Conservation (phyloP, 2,113 vertebrate genomes). For the Morone chrysops region DNA sequence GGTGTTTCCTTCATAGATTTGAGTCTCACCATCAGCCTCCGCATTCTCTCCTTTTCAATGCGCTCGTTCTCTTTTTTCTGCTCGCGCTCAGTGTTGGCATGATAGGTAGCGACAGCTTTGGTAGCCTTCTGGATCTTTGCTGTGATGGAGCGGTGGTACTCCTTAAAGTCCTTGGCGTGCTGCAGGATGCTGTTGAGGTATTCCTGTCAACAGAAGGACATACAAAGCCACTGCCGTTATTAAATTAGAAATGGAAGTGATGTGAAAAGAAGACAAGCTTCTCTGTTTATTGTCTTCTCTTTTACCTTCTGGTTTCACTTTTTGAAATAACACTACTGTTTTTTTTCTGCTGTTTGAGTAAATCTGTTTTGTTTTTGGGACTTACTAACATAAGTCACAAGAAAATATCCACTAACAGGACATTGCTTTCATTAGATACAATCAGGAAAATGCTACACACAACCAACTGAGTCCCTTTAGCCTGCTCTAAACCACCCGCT, state of each 20-base stretch:
- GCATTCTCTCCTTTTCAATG: slow-evolving; percentile 98
- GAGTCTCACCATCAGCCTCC: slow-evolving; percentile 92
- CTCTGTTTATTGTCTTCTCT: neutral
- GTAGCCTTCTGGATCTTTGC: slow-evolving; percentile 97
- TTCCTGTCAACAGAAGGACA: slow-evolving; percentile 82
- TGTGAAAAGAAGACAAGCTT: rapidly evolving
- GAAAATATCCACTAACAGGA: neutral
- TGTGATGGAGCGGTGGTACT: slow-evolving; percentile 95
- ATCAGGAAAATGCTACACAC: too few species aligned
- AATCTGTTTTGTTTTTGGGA: neutral
- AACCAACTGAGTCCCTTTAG: too few species aligned
- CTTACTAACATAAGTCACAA: neutral
- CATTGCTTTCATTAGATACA: neutral
- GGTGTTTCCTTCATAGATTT: neutral
- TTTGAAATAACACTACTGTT: too few species aligned
- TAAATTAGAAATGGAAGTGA: too few species aligned
- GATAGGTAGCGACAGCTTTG: slow-evolving; percentile 96
- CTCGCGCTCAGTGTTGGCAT: slow-evolving; percentile 97
- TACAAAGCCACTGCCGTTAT: neutral
- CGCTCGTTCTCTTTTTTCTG: slow-evolving; percentile 99
- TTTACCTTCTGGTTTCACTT: neutral
- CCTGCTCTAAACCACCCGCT: neutral
- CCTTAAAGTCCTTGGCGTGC: slow-evolving; percentile 98
- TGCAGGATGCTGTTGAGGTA: slow-evolving; percentile 99
- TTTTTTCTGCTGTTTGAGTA: neutral